Evolutionary conservation across 2,888 invertebrate genomes (phyloP), one percentile per base, ranked within the genome.

Genomic region (Aethes cnicana): DNA sequence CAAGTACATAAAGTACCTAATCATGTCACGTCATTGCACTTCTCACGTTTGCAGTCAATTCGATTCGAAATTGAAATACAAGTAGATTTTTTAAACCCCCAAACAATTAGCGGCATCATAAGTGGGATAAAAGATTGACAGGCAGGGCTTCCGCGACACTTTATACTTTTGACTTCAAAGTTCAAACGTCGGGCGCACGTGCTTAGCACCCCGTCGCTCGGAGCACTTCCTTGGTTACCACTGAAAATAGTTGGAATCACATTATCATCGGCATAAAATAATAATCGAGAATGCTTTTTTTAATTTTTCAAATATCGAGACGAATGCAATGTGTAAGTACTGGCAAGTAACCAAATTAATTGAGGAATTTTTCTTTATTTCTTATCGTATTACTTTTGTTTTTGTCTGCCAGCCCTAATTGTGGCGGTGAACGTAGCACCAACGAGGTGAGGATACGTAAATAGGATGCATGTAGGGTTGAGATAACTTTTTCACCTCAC

Each of bases 391-490:
- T n/a, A 37, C 21, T 37, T 12, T 39, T 26, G 25, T 14, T 16
- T 2, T 5, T 14, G 9, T 8, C 16, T 64, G 68, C 66, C 72
- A 68, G 50, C 72, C 73, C 78, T 84, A 81, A 82, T 81, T 81
- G 77, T 77, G 71, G 77, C 78, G 62, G 69, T 77, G 81, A 80
- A 77, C 75, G 68, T 68, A 37, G 43, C 72, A 73, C 70, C 71
- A 62, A 69, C 66, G 71, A 73, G 75, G 77, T 76, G 75, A 72
- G 68, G 72, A 77, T 75, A 84, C 80, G 76, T 77, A 84, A 84
- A 84, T 85, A 84, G 84, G 77, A 77, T 76, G 48, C 32, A 7
- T 4, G 0, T 69, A 84, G 82, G 85, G 85, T 50, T 81, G 69
- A n/a, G n/a, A n/a, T n/a, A n/a, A n/a, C n/a, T n/a, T n/a, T n/a